These are phyloP conservation scores for Wiebesia pumilae DNA, from an alignment of 1,140 invertebrate genomes.

Conservation along the genomic window DNA sequence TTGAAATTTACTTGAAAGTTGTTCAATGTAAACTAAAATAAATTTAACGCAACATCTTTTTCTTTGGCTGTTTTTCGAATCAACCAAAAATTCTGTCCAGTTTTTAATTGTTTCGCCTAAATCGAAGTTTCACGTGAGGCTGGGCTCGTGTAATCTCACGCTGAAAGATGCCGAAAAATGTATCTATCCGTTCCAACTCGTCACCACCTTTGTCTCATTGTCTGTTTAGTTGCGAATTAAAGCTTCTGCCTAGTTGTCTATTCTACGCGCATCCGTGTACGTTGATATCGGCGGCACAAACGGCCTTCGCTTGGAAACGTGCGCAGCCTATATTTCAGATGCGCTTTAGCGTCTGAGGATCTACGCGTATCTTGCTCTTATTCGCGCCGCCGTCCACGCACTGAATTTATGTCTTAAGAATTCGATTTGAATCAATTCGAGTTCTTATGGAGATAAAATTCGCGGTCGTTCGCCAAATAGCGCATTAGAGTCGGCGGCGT, in stretches of 20 bases:
- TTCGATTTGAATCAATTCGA: too few relatives aligned
- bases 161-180: not conserved
- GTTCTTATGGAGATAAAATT: too few relatives aligned
- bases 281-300: slow-evolving; percentile 15
- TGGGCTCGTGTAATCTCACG: too few relatives aligned
- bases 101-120: not conserved
- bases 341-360: not conserved
- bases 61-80: too few relatives aligned
- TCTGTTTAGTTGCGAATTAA: not conserved
- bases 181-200: not conserved
- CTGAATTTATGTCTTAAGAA: too few relatives aligned
- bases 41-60: too few relatives aligned
- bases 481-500: too few relatives aligned
- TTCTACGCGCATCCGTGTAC: slow-evolving; percentile 38
- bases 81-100: not conserved
- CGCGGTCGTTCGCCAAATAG: too few relatives aligned
- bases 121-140: too few relatives aligned
- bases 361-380: not conserved
- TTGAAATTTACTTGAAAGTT: too few relatives aligned
- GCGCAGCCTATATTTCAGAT: slow-evolving; percentile 40
- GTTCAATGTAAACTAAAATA: too few relatives aligned
- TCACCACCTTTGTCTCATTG: not conserved
- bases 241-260: slow-evolving; percentile 18
- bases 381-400: too few relatives aligned
- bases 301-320: slow-evolving; percentile 36